These are phyloP conservation scores for Tiliacea citrago DNA, from an alignment of 2,888 invertebrate species.

Conservation along the genomic window DNA sequence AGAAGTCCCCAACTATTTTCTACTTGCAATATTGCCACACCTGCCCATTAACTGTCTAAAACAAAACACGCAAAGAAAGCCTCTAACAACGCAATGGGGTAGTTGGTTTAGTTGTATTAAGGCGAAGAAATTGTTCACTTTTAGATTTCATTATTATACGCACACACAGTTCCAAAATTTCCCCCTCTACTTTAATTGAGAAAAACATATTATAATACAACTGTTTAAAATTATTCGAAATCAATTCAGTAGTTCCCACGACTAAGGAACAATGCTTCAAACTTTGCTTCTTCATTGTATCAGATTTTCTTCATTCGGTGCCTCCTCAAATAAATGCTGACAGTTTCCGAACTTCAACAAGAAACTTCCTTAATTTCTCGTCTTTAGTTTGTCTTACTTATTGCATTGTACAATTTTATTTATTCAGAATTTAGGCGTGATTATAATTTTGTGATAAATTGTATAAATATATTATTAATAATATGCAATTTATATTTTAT, in stretches of 20 bases:
- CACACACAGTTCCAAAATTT: neutral
- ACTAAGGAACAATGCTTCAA: slow-evolving; percentile 42
- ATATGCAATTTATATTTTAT: no score
- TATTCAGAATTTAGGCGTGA: slow-evolving; percentile 21
- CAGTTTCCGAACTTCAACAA: slow-evolving; percentile 54
- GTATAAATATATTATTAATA: no score
- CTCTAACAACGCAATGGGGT: neutral
- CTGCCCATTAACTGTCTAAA: neutral
- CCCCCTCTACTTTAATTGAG: no score
- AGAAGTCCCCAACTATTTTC: neutral
- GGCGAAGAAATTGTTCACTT: neutral
- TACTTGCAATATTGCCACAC: neutral
- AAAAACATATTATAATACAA: neutral
- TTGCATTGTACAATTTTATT: slow-evolving; percentile 38
- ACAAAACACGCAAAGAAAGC: neutral
- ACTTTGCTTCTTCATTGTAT: slow-evolving; percentile 52
- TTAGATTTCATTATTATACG: neutral
- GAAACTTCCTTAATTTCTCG: slow-evolving; percentile 56
- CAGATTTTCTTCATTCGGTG: slow-evolving; percentile 58
- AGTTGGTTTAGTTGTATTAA: neutral
- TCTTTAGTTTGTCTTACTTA: slow-evolving; percentile 48
- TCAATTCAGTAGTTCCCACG: slow-evolving; percentile 36
- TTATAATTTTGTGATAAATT: slow-evolving; percentile 10
- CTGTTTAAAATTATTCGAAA: slow-evolving; percentile 28
- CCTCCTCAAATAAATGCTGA: slow-evolving; percentile 56